Evolutionary conservation across 2,888 invertebrate genomes (phyloP), one percentile per base, ranked within the genome.

Genomic region (Carabus problematicus): DNA sequence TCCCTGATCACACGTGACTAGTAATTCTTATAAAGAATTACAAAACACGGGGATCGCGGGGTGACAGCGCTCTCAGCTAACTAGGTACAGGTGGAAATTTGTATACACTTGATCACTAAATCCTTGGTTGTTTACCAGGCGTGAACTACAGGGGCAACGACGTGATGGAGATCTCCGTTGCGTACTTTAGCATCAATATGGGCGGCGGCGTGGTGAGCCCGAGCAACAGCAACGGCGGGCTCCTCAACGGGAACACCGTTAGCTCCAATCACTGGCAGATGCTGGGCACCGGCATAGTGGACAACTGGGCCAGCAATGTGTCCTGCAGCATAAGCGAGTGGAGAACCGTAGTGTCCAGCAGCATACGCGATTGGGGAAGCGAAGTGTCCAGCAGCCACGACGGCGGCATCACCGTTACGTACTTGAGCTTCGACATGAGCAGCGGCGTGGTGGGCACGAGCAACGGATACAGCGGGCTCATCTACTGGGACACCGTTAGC

Each of bases 221-320:
- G 43, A 67, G 87, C 87, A 72, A 85, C 85, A 73, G 82, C 82
- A 43, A 85, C 85, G 77, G 84, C 85, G 8, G 84, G 83, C 73
- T 86, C 85, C 75, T 86, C 86, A 62, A 85, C 83, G 70, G 87
- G 86, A 73, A 85, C 86, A 11, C 85, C 86, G 74, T 86, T 84
- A 58, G 81, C 84, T 69, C 85, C 85, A 69, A 79, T 74, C 1
- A 78, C 77, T 16, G 81, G 80, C 14, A 77, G 71, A 64, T 84
- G 83, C 74, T 83, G 82, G 39, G 73, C 74, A 71, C 72, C 74
- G 59, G 19, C 45, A 39, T 59, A 49, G 41, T 62, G 58, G 16
- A 41, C 54, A 52, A 54, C 16, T 29, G n/a, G 29, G 29, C 3
- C 29, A 29, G 74, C 75, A 16, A 18, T 9, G 64, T 73, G 69